Conservation (phyloP, 2,113 vertebrate genomes). For the Irena cyanogastra region DNA sequence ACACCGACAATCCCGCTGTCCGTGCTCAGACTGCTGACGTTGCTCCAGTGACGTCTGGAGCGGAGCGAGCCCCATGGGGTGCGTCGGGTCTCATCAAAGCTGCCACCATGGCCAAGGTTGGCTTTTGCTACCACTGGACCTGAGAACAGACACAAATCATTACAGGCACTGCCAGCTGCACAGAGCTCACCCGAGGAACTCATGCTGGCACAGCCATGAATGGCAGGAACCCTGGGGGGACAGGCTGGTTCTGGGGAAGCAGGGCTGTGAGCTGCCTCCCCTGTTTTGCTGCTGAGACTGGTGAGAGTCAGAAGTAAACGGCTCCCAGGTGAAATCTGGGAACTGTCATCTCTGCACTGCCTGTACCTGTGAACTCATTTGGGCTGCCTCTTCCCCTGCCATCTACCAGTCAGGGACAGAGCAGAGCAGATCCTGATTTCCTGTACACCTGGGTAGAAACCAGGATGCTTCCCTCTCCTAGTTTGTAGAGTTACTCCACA, state of each 20-base stretch:
- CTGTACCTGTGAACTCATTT: not conserved
- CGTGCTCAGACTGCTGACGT: conserved; percentile 85
- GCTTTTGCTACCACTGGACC: conserved; percentile 64
- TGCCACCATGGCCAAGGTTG: conserved; percentile 72
- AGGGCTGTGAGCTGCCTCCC: not conserved
- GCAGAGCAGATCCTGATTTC: not conserved
- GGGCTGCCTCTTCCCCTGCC: not conserved
- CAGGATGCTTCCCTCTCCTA: not conserved
- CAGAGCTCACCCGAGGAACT: not conserved
- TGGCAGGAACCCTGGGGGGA: not conserved
- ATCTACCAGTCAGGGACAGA: not conserved
- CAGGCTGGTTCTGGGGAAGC: not conserved
- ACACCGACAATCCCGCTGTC: conserved; percentile 88
- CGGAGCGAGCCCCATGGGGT: conserved; percentile 12
- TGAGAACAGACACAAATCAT: not conserved
- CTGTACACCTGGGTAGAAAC: not conserved
- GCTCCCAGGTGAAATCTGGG: not conserved
- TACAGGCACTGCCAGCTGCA: not conserved
- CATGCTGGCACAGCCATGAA: not conserved
- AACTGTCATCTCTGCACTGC: not conserved
- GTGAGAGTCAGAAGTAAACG: not conserved
- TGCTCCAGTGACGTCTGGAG: conserved; percentile 85
- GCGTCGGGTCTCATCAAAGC: conserved; percentile 61
- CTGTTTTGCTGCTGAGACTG: not conserved
- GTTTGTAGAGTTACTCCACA: not conserved